These are phyloP conservation scores for Craterocephalus amniculus DNA, from an alignment of 2,797 vertebrate species.

Conservation along the genomic window DNA sequence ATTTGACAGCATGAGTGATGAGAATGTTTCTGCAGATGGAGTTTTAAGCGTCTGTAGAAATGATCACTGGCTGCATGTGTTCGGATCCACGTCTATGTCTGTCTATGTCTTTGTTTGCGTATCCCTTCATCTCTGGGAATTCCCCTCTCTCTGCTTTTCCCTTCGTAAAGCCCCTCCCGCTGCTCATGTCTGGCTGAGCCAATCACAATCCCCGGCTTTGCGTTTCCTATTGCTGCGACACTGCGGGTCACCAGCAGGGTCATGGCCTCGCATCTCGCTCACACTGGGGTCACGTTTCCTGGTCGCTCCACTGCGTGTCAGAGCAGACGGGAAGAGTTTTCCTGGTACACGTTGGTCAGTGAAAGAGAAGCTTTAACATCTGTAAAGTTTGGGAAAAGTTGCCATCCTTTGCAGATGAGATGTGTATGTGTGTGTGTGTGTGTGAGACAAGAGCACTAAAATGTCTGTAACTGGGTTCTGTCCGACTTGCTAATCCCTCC, in stretches of 20 bases:
- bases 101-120: constrained; percentile 48
- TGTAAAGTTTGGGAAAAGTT: constrained; percentile 16
- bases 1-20: constrained; percentile 22
- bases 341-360: neutral
- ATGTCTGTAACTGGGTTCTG: constrained; percentile 47
- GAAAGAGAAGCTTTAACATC: constrained; percentile 7
- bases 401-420: neutral
- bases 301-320: constrained; percentile 39
- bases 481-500: constrained; percentile 63
- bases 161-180: constrained; percentile 34
- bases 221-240: constrained; percentile 63
- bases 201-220: constrained; percentile 60
- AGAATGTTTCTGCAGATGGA: constrained; percentile 27
- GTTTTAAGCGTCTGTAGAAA: constrained; percentile 33
- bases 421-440: constrained; percentile 15
- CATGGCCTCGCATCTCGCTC: constrained; percentile 52
- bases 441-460: constrained; percentile 30
- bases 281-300: constrained; percentile 57
- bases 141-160: constrained; percentile 62
- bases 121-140: constrained; percentile 72
- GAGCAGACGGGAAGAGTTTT: constrained; percentile 4
- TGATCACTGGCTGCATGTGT: constrained; percentile 8
- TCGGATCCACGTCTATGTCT: constrained; percentile 1
- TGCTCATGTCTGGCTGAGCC: constrained; percentile 41
- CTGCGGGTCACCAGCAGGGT: constrained; percentile 60